A percentile compares a stretch with the other conserved stretches of the same genome.
phyloP scores from a whole-genome alignment of 2,797 vertebrate species.

The Borostomias antarcticus region DNA sequence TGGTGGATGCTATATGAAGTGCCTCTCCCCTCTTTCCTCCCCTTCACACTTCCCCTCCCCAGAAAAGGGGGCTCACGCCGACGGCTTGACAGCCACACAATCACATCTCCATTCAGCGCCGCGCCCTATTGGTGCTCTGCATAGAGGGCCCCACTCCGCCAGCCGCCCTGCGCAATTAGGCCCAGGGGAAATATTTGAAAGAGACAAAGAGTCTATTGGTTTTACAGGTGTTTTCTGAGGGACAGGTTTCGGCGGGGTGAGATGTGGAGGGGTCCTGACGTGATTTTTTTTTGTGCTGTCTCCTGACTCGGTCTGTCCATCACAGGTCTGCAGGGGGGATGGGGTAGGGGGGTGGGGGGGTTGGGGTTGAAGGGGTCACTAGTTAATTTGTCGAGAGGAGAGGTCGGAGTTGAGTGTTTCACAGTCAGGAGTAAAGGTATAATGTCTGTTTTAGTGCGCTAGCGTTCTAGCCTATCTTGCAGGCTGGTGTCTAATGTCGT shows the following conservation, averaged over 20 bases:
- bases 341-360: slow-evolving; percentile 30
- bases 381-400: slow-evolving; percentile 51
- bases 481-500: too few species aligned
- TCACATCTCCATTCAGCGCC: slow-evolving; percentile 99
- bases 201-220: slow-evolving; percentile 85
- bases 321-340: not conserved
- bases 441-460: not conserved
- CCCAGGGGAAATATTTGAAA: slow-evolving; percentile 92
- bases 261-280: slow-evolving; percentile 84
- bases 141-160: slow-evolving; percentile 88
- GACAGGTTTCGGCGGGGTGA: slow-evolving; percentile 62
- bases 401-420: slow-evolving; percentile 12
- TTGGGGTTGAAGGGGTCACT: slow-evolving; percentile 31
- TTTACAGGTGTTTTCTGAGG: slow-evolving; percentile 81
- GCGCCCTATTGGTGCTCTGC: slow-evolving; percentile 96
- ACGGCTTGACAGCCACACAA: slow-evolving; percentile 99
- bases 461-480: not conserved
- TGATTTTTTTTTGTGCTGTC: slow-evolving; percentile 86
- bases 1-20: slow-evolving; percentile 99
- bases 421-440: not conserved
- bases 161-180: slow-evolving; percentile 92
- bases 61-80: slow-evolving; percentile 97
- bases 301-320: slow-evolving; percentile 81
- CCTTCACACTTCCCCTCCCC: slow-evolving; percentile 91
- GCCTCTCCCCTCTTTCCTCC: slow-evolving; percentile 86